These are phyloP conservation scores for Nycticryphes semicollaris DNA, from an alignment of 2,113 vertebrate genomes.

Conservation along the genomic window DNA sequence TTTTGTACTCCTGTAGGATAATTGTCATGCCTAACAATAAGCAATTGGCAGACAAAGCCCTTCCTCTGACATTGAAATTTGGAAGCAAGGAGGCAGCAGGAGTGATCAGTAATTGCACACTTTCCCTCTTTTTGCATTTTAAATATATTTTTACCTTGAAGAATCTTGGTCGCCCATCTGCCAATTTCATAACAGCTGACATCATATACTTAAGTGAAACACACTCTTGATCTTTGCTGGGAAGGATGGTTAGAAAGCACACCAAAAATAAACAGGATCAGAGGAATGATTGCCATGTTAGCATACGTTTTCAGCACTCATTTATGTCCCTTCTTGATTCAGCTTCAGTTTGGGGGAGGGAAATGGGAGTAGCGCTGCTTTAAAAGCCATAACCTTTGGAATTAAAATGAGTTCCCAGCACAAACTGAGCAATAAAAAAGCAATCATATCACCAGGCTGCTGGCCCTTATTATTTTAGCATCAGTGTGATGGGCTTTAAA, in stretches of 20 bases:
- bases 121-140: neutral
- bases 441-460: constrained; percentile 67
- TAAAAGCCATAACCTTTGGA: constrained; percentile 69
- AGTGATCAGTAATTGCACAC: neutral
- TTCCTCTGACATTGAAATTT: constrained; percentile 28
- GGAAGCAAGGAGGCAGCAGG: neutral
- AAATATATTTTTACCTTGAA: constrained; percentile 9
- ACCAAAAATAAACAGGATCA: neutral
- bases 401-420: constrained; percentile 50
- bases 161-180: constrained; percentile 5
- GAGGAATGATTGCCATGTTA: neutral
- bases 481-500: constrained; percentile 72
- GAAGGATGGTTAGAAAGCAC: neutral
- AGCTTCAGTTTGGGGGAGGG: constrained; percentile 23
- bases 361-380: constrained; percentile 10
- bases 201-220: neutral
- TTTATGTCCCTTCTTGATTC: constrained; percentile 19
- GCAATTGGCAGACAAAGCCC: neutral
- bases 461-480: constrained; percentile 74
- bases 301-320: constrained; percentile 11
- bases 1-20: neutral
- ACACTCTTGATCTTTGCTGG: neutral
- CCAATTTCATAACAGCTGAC: neutral
- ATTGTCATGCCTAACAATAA: neutral
- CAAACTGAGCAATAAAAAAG: constrained; percentile 69